Evolutionary conservation across 1,140 invertebrate species (phyloP), one percentile per base, ranked within the genome.

Genomic region (Melitaea cinxia): DNA sequence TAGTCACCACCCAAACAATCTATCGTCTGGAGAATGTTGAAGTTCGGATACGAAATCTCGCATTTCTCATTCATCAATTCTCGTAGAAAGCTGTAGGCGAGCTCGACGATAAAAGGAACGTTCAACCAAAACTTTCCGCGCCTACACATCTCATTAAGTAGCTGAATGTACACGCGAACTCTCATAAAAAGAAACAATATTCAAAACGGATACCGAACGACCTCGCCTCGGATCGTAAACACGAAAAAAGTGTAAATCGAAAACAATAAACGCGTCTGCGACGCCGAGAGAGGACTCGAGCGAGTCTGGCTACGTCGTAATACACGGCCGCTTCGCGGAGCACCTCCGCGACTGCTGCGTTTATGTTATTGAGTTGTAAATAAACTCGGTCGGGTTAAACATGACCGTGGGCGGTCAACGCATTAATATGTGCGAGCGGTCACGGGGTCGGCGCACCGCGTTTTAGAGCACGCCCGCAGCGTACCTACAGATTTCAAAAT

Each of bases 261-360:
- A 88, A 84, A 85, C 87, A 85, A 89, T 89, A 88, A 88, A 87
- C 69, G 77, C 70, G 86, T 88, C 84, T 89, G 76, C 72, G 75
- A 72, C 61, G 70, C 26, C 60, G 21, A 47, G 21, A 47, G 70
- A 19, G 68, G 64, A 60, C 42, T 47, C 72, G 69, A 59, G 58
- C 68, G 59, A 77, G 77, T 80, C 82, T 82, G 77, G 75, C 70
- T 47, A 70, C 72, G 68, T 66, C 60, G 68, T 75, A 58, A 63
- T 55, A 79, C 52, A 37, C 73, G 23, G 37, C 72, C 64, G 61
- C 50, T 62, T 67, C 37, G 54, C 54, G 63, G 54, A 73, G 68
- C 26, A 33, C 14, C 62, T 52, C 60, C 50, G 67, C 52, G 17
- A 52, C 61, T 45, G 58, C 37, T 56, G 69, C 70, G 74, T 70